Evolutionary conservation across 2,113 vertebrate genomes (phyloP).

Genomic region (Aldabrachelys gigantea): DNA sequence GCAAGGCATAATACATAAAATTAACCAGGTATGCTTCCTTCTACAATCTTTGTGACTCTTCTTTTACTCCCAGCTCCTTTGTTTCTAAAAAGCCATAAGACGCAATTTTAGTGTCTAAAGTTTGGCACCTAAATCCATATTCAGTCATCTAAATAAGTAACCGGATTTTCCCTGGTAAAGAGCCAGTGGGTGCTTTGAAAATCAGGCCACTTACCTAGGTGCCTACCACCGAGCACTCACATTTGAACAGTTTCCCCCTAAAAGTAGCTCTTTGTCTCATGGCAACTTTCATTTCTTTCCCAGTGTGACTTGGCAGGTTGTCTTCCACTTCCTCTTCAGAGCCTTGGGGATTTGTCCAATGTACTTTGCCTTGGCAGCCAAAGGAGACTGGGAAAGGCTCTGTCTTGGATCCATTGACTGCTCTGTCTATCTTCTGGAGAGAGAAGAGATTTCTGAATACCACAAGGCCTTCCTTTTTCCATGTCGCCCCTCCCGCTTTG

Average conservation of each 20-base stretch:
- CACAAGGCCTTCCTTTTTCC: background rate
- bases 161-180: background rate
- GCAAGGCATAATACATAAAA: background rate
- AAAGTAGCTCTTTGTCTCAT: background rate
- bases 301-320: background rate
- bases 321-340: background rate
- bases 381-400: background rate
- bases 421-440: background rate
- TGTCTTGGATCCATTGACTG: background rate
- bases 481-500: background rate
- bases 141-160: background rate
- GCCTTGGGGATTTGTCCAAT: background rate
- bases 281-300: background rate
- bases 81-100: fast-evolving
- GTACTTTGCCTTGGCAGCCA: background rate
- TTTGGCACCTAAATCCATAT: background rate
- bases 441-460: background rate
- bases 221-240: background rate
- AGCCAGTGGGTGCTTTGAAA: fast-evolving
- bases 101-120: background rate
- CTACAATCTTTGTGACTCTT: background rate
- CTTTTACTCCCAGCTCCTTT: background rate
- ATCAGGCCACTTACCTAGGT: background rate
- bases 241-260: background rate
- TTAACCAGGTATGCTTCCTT: background rate